Percentiles rank a stretch among this genome's conserved stretches.
phyloP scores from a whole-genome alignment of 2,797 vertebrate genomes.

The Zenarchopterus dispar region DNA sequence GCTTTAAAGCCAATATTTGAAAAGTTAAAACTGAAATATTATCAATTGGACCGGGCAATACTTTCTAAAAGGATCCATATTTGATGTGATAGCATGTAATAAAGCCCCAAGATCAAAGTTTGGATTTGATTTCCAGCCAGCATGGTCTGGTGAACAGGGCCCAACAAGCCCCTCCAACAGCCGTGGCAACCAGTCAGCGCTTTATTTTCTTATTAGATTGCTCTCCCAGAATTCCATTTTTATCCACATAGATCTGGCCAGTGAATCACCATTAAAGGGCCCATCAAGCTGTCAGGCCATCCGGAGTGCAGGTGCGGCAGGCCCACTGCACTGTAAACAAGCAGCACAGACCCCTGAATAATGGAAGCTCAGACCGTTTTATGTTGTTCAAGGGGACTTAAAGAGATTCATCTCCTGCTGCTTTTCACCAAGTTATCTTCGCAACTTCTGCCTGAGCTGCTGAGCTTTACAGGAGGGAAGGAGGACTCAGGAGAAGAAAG shows the following conservation, averaged over 20 bases:
- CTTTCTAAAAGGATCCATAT: conserved; percentile 57
- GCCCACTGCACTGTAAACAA: conserved; percentile 81
- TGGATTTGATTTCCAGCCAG: conserved; percentile 76
- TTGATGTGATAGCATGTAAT: conserved; percentile 71
- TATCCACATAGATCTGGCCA: conserved; percentile 83
- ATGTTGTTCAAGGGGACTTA: conserved; percentile 77
- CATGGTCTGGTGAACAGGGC: conserved; percentile 56
- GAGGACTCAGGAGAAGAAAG: conserved; percentile 36
- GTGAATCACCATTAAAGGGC: conserved; percentile 86
- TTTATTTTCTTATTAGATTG: conserved; percentile 85
- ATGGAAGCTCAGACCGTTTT: conserved; percentile 78
- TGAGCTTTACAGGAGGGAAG: conserved; percentile 58
- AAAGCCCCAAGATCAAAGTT: conserved; percentile 80
- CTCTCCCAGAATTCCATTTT: conserved; percentile 86
- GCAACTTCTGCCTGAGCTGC: conserved; percentile 62
- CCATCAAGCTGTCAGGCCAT: conserved; percentile 85
- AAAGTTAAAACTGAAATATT: conserved; percentile 65
- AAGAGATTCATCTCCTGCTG: conserved; percentile 80
- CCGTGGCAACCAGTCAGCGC: conserved; percentile 73
- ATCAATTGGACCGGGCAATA: conserved; percentile 67
- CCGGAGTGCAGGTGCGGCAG: conserved; percentile 76
- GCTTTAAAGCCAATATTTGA: conserved; percentile 42
- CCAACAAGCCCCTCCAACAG: conserved; percentile 70
- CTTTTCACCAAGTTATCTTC: conserved; percentile 74
- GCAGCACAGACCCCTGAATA: conserved; percentile 75